These are phyloP conservation scores for Liopterus haemorrhoidalis DNA, from an alignment of 2,888 invertebrate genomes.

Conservation along the genomic window DNA sequence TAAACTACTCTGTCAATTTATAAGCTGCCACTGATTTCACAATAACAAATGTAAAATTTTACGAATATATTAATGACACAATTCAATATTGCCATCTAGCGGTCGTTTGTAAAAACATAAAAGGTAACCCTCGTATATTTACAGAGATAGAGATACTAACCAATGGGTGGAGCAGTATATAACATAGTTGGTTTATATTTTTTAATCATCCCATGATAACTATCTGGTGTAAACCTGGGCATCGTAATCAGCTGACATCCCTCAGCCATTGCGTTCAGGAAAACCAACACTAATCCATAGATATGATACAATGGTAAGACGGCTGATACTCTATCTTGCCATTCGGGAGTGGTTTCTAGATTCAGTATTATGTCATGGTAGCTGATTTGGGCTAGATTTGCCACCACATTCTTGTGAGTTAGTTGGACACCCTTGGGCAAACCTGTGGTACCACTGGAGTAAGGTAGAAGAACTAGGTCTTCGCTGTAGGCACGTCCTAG, in stretches of 20 bases:
- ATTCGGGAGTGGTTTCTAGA: constrained; percentile 31
- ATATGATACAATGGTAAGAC: constrained; percentile 79
- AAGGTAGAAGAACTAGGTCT: constrained; percentile 66
- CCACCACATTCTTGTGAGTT: constrained; percentile 53
- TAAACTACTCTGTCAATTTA: no score
- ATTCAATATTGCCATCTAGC: no score
- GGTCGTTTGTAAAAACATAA: not conserved
- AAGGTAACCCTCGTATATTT: not conserved
- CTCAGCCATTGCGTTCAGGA: constrained; percentile 52
- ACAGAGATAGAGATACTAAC: constrained; percentile 45
- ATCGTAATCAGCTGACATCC: constrained; percentile 65
- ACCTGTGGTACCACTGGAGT: constrained; percentile 84
- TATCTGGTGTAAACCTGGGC: constrained; percentile 66
- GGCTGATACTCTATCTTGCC: constrained; percentile 60
- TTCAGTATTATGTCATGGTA: constrained; percentile 29
- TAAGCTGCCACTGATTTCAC: no score
- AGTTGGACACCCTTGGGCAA: constrained; percentile 69
- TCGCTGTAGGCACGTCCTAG: constrained; percentile 47
- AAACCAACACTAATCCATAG: constrained; percentile 61
- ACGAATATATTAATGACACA: no score
- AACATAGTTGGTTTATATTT: constrained; percentile 58
- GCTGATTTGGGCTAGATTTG: constrained; percentile 46
- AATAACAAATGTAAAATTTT: no score
- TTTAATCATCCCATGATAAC: constrained; percentile 59
- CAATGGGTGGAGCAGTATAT: constrained; percentile 76